These are phyloP conservation scores for Eristalinus aeneus DNA, from an alignment of 2,888 invertebrate genomes.

Conservation along the genomic window DNA sequence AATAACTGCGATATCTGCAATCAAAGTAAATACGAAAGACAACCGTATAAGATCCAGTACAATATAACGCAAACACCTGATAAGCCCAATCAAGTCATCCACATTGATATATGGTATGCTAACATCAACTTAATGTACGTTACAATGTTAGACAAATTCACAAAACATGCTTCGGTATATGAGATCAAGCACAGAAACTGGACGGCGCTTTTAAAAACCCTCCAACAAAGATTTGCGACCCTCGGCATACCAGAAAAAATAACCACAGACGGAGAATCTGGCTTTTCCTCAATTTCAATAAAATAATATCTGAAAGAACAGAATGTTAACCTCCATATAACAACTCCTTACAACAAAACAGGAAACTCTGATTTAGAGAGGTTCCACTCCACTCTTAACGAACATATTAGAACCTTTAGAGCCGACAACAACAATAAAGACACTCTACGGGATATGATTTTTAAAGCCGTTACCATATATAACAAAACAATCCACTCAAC, in stretches of 20 bases:
- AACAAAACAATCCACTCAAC: conserved; percentile 30
- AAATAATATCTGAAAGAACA: conserved; percentile 21
- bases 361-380: conserved; percentile 48
- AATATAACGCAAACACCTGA: no score
- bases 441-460: conserved; percentile 14
- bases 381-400: conserved; percentile 44
- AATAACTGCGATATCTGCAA: no score
- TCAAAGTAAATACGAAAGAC: no score
- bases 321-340: not conserved
- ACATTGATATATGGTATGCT: not conserved
- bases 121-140: conserved; percentile 32
- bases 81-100: no score
- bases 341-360: not conserved
- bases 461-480: conserved; percentile 23
- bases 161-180: conserved; percentile 30
- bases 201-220: conserved; percentile 33
- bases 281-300: conserved; percentile 3
- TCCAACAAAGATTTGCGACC: conserved; percentile 20
- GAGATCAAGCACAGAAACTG: conserved; percentile 31
- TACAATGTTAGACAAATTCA: conserved; percentile 40
- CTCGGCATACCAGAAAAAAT: not conserved
- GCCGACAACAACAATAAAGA: conserved; percentile 14
- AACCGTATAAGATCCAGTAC: no score
- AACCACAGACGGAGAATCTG: conserved; percentile 21
- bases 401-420: conserved; percentile 31